phyloP scores from a whole-genome alignment of 2,113 vertebrate species.

The Peucedramus taeniatus region DNA sequence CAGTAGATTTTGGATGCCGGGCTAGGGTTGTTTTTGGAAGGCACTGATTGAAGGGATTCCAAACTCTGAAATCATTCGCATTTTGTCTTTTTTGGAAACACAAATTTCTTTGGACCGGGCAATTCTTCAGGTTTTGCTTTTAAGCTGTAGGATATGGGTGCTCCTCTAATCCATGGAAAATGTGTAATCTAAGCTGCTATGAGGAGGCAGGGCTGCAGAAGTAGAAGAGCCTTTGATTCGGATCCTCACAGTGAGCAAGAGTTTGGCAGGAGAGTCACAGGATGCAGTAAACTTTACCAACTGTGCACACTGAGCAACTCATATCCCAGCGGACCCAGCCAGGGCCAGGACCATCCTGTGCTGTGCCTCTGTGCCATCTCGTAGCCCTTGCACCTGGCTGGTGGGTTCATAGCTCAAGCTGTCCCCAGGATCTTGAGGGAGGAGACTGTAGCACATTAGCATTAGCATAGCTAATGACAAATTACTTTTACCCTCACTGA shows the following conservation, averaged over 20 bases:
- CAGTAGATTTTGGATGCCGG: conserved; percentile 14
- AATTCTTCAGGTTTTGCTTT: conserved; percentile 18
- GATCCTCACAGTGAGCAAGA: conserved; percentile 31
- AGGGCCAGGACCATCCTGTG: neutral
- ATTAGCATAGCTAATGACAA: neutral
- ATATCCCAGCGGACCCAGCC: neutral
- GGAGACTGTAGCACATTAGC: neutral
- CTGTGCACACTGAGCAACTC: neutral
- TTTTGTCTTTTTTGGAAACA: conserved; percentile 43
- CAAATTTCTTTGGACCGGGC: neutral
- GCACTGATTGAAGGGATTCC: neutral
- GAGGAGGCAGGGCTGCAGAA: conserved; percentile 14
- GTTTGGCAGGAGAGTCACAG: conserved; percentile 49
- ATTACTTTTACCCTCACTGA: neutral
- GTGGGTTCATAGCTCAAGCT: neutral
- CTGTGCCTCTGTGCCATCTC: neutral
- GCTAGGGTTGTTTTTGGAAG: conserved; percentile 38
- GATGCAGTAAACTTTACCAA: conserved; percentile 41
- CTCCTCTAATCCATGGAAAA: neutral
- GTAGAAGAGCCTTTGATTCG: conserved; percentile 49
- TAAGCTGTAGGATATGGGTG: neutral
- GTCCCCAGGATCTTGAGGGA: neutral
- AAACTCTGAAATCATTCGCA: conserved; percentile 40
- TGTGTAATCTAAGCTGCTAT: conserved; percentile 37
- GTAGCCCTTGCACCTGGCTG: neutral